Evolutionary conservation across 1,140 invertebrate genomes (phyloP).

Genomic region (Leptinotarsa texana): DNA sequence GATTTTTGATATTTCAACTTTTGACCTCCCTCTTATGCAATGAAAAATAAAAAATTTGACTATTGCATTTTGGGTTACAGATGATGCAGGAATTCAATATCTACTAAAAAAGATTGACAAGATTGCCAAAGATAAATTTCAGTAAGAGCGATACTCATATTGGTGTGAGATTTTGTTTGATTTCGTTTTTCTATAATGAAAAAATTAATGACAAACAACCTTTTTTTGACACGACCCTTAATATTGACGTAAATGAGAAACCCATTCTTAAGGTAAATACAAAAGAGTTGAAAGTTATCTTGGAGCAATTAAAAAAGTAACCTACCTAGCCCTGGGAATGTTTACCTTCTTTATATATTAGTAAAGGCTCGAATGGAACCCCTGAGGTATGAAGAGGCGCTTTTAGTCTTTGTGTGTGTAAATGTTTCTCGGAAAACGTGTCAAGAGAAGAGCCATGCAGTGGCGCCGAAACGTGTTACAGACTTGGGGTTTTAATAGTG

Average conservation of each 20-base stretch:
- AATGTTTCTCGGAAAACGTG: neutral
- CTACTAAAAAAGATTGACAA: too few species aligned
- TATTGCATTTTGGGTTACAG: too few species aligned
- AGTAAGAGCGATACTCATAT: too few species aligned
- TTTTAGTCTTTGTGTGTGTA: neutral
- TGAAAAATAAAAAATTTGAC: too few species aligned
- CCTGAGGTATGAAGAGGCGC: conserved; percentile 4
- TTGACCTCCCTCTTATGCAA: too few species aligned
- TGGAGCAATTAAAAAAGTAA: neutral
- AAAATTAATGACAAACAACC: too few species aligned
- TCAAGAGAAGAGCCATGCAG: neutral
- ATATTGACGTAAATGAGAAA: neutral
- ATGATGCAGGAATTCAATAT: too few species aligned
- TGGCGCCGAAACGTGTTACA: neutral
- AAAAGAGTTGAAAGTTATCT: neutral
- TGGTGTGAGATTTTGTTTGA: too few species aligned
- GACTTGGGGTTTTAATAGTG: too few species aligned
- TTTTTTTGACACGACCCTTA: neutral
- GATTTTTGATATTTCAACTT: too few species aligned
- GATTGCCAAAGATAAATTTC: too few species aligned
- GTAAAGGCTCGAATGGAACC: neutral
- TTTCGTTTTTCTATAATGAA: too few species aligned
- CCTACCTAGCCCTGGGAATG: neutral
- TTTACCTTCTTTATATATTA: neutral
- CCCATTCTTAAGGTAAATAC: neutral